Evolutionary conservation across 2,797 vertebrate genomes (phyloP), one percentile per base, ranked within the genome.

Genomic region (Halcyon leucocephala): DNA sequence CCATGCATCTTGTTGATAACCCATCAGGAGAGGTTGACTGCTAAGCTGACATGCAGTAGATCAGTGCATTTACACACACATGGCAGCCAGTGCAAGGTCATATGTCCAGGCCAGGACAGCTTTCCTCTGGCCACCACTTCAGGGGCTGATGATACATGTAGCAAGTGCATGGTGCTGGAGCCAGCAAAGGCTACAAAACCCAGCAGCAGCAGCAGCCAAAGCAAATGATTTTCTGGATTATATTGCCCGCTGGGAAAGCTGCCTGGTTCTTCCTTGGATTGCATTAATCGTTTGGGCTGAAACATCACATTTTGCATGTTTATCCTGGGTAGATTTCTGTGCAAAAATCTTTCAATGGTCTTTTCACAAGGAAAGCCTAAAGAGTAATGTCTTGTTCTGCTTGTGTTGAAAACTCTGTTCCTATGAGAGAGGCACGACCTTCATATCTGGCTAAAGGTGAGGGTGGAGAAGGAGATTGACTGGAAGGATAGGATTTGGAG

Each of bases 11-110:
- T 31, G 52, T 60, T 26, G 65, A 7, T 49, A 70, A 20, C 12
- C 29, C 60, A 4, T 9, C 4, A 13, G 67, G 60, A 78, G 21
- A 55, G 20, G 46, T 19, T 14, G 41, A 20, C 6, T 2, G 85
- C 26, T 5, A 0, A 2, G 26, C 51, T 70, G 60, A 20, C 46
- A 11, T 0, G 0, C 57, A 35, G 39, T 3, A 42, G 19, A 10
- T 37, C 0, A 0, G 14, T 39, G 48, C 41, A 26, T 62, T 70
- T 28, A 10, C 49, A 72, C 4, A 1, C 20, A n/a, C 1, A 2
- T 12, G 84, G 60, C 57, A 95, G 61, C n/a, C 69, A 80, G 48
- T 4, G 1, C 7, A 19, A 52, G 28, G 61, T 48, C 22, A 6
- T 26, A 7, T 8, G 16, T 71, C 65, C 66, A 74, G 58, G 20